A percentile compares a stretch with the other conserved stretches of the same genome.
phyloP scores from a whole-genome alignment of 2,888 invertebrate genomes.

The Dexiosoma caninum region DNA sequence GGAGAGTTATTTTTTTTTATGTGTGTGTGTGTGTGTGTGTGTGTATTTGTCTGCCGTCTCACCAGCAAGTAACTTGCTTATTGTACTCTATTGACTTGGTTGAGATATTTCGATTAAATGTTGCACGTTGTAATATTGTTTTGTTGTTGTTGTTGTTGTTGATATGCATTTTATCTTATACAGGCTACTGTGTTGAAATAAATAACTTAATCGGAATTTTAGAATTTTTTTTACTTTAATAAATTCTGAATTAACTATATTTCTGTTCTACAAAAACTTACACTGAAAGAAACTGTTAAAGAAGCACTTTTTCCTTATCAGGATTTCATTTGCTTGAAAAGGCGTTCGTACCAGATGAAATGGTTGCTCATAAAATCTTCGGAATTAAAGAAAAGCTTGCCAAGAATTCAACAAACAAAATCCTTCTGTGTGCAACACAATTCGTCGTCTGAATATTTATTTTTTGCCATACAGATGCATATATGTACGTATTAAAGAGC shows the following conservation, averaged over 20 bases:
- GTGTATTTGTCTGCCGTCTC: neutral
- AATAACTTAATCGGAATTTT: constrained; percentile 38
- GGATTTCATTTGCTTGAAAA: too few relatives aligned
- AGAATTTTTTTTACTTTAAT: neutral
- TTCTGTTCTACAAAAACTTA: neutral
- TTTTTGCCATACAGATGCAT: too few relatives aligned
- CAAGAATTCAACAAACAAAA: too few relatives aligned
- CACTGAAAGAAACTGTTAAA: constrained; percentile 12
- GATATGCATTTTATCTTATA: neutral
- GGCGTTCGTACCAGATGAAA: too few relatives aligned
- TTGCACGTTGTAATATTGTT: constrained; percentile 5
- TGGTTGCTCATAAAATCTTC: too few relatives aligned
- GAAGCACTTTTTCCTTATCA: too few relatives aligned
- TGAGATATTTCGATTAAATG: constrained; percentile 46
- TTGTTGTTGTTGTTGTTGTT: neutral
- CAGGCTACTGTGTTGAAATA: constrained; percentile 31
- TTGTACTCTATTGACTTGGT: constrained; percentile 7
- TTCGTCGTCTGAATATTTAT: too few relatives aligned
- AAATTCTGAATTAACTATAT: neutral
- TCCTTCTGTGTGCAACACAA: too few relatives aligned
- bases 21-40: neutral
- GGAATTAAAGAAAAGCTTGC: too few relatives aligned
- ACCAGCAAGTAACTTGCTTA: constrained; percentile 3
- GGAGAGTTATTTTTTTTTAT: neutral
- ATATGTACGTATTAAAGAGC: too few relatives aligned